Base-by-base conservation (phyloP, 2,113 vertebrate species). In the Stigmatopora argus region DNA sequence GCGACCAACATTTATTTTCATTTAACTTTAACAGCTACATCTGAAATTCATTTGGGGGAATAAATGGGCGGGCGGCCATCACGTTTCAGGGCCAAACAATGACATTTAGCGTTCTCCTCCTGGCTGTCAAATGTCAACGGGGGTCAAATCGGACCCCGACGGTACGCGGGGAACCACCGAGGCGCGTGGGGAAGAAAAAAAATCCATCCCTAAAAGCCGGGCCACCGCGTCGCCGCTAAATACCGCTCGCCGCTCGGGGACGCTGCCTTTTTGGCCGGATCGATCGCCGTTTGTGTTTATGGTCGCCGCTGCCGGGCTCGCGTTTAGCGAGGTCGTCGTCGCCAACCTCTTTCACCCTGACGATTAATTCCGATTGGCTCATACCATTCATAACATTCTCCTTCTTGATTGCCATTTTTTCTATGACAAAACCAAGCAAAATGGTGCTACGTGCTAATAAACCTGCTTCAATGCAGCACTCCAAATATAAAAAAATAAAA, bases 261-360 rank as follows among this genome's bases (percentile, higher is more conserved):
- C 96, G 26, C 94, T 94, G 96, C 95, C 95, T 95, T 99, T 98
- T 95, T 96, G 95, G 94, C 92, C 93, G 93, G 94, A 97, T 99
- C 96, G 95, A 98, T 99, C 97, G 92, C 90, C 93, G 94, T 95
- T 98, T 97, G 94, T 99, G 97, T 99, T 97, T 98, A 97, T 98
- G n/a, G n/a, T n/a, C n/a, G n/a, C n/a, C n/a, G n/a, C 95, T 96
- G 93, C 93, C 3, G 94, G 93, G 58, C 94, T 94, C 93, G 90
- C 91, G 94, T 31, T 31, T n/a, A n/a, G n/a, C n/a, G n/a, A n/a
- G n/a, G n/a, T n/a, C n/a, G n/a, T n/a, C n/a, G n/a, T 31, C 26
- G 26, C 26, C 26, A 31, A 2, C 26, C 26, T 31, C 26, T 31
- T 31, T 31, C 26, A n/a, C n/a, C n/a, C n/a, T n/a, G 26, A 31